Base-by-base conservation (phyloP, 2,797 vertebrate species). In the Lycodopsis pacificus region DNA sequence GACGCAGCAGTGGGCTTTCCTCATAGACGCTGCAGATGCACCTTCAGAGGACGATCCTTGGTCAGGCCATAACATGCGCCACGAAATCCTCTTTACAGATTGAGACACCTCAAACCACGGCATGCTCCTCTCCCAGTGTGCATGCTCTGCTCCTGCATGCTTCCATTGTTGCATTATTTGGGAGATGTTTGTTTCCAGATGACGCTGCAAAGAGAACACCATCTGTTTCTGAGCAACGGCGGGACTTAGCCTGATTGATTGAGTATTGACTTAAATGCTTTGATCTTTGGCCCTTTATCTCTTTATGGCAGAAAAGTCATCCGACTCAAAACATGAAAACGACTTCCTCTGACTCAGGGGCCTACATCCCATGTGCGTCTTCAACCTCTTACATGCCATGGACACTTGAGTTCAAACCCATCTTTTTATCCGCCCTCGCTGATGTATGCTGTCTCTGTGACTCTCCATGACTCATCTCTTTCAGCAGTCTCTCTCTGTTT, bases 191-290 rank as follows among this genome's bases (percentile, higher is more conserved):
- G 40, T 84, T 77, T 77, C 54, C 64, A 64, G 64, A 77, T 76
- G 54, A 77, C 19, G 53, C 73, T 36, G 65, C 63, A 46, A 72
- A 76, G 51, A 76, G 75, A 80, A 62, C 73, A 20, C 86, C 88
- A 93, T 92, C 93, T 93, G 92, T 82, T 88, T 90, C 85, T 71
- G 85, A 88, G 83, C 87, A 88, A 81, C 61, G 42, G 76, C 61
- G 42, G 76, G 88, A 89, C 82, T 91, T 86, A 85, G 66, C 66
- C 71, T 91, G 90, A 93, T 88, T 86, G 83, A 91, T 86, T 79
- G 78, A 79, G 73, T 89, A 90, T 90, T 88, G 85, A 84, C 87
- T 88, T 88, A 85, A 90, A 78, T 83, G 76, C 70, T 86, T 68
- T 91, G 84, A 86, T 84, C 88, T 84, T 63, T 80, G n/a, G 46